Evolutionary conservation across 2,888 invertebrate species (phyloP), one percentile per base, ranked within the genome.

Genomic region (Zele albiditarsus): DNA sequence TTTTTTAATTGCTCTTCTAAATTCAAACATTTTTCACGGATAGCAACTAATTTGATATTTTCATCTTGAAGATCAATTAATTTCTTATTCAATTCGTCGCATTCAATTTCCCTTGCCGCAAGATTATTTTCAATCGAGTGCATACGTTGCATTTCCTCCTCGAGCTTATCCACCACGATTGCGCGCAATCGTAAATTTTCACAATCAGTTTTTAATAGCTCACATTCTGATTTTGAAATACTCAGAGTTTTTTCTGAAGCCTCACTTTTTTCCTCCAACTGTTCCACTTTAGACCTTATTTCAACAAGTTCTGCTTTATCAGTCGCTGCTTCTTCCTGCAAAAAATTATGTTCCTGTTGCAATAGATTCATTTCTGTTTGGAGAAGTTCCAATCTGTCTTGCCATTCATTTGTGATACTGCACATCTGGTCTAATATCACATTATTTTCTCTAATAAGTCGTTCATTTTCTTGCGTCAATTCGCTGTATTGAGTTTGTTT

Each of bases 191-290:
- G 73, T 25, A 84, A 82, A 74, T 87, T 89, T 20, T 90, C 82
- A n/a, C 76, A 83, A 72, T 86, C 82, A n/a, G 90, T 84, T 81
- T 90, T 90, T 4, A 82, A 58, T 53, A 84, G 82, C 77, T 88
- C 62, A 0, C 67, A 38, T 28, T 77, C 74, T 27, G 76, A 57
- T 42, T 70, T 73, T 42, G 65, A 60, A 16, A 53, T 27, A 2
- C 42, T 20, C 6, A 78, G 49, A 27, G 82, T 78, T n/a, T 71
- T 71, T 20, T 78, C 70, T 20, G 74, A 28, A 33, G 66, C 42
- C 1, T 10, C 28, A 25, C 75, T 71, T 71, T 77, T 78, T 27
- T 42, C 63, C 31, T 75, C 74, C 4, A 74, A 62, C 6, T 71
- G 70, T 23, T 60, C 28, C 0, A 80, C 73, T 60, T 75, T 73